phyloP scores from a whole-genome alignment of 2,113 vertebrate species.

The Chaenocephalus aceratus region DNA sequence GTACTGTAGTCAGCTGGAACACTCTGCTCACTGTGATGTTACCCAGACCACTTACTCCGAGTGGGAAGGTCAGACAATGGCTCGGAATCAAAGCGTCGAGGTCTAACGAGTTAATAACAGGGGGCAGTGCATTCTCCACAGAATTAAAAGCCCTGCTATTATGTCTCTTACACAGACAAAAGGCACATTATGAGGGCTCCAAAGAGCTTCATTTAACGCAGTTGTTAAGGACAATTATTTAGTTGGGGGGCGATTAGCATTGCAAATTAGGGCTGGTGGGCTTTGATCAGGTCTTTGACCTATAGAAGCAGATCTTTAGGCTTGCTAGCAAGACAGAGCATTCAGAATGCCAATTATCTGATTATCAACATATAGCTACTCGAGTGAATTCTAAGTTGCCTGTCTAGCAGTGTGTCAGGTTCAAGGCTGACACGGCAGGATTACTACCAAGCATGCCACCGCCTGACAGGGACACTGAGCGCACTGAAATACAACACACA shows the following conservation, averaged over 20 bases:
- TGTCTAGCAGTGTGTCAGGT: constrained; percentile 58
- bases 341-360: constrained; percentile 82
- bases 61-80: constrained; percentile 67
- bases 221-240: constrained; percentile 82
- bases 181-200: constrained; percentile 71
- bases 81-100: constrained; percentile 68
- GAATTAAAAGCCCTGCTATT: constrained; percentile 72
- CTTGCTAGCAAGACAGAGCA: constrained; percentile 52
- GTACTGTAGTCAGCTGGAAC: background rate
- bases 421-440: constrained; percentile 63
- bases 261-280: constrained; percentile 80
- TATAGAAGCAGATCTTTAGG: constrained; percentile 77
- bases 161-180: constrained; percentile 75
- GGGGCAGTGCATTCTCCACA: constrained; percentile 68
- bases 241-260: constrained; percentile 78
- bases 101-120: constrained; percentile 78
- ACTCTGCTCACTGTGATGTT: constrained; percentile 36
- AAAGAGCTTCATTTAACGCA: constrained; percentile 76
- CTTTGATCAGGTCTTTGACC: constrained; percentile 84
- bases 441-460: constrained; percentile 62
- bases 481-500: constrained; percentile 13
- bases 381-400: constrained; percentile 74
- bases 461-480: constrained; percentile 32
- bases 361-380: constrained; percentile 74
- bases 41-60: constrained; percentile 54